Evolutionary conservation across 2,113 vertebrate species (phyloP).

Genomic region (Seriola aureovittata): DNA sequence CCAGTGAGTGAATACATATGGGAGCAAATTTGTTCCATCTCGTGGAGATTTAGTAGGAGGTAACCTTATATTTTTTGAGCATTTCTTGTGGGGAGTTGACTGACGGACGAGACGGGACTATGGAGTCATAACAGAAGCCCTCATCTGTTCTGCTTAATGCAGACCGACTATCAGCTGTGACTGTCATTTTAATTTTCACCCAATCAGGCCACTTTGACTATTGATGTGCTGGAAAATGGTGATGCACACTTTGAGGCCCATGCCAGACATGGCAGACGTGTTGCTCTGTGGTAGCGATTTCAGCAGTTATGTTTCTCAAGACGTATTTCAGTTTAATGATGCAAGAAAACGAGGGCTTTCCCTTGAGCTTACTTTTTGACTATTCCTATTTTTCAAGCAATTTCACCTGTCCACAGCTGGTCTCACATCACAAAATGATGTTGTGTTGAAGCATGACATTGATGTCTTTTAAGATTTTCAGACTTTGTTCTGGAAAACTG

Average conservation of each 20-base stretch:
- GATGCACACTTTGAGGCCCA: conserved; percentile 22
- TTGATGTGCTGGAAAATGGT: conserved; percentile 65
- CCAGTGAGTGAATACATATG: conserved; percentile 76
- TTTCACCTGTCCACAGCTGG: conserved; percentile 75
- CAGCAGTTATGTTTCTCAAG: conserved; percentile 51
- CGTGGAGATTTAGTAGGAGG: conserved; percentile 66
- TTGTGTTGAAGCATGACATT: conserved; percentile 51
- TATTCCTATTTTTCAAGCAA: conserved; percentile 68
- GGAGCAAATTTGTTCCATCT: conserved; percentile 77
- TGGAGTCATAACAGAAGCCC: conserved; percentile 70
- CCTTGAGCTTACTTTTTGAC: conserved; percentile 56
- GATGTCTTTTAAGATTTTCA: conserved; percentile 53
- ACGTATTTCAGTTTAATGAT: conserved; percentile 76
- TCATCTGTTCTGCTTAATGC: conserved; percentile 58
- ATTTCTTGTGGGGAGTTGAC: conserved; percentile 53
- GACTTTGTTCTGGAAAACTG: conserved; percentile 62
- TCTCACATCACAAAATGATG: conserved; percentile 48
- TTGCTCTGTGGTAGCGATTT: conserved; percentile 49
- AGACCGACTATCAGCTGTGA: conserved; percentile 58
- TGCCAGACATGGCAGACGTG: conserved; percentile 55
- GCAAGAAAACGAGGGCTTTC: conserved; percentile 60
- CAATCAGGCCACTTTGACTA: conserved; percentile 42
- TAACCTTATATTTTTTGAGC: conserved; percentile 76
- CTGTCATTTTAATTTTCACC: conserved; percentile 58
- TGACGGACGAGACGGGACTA: conserved; percentile 50